phyloP scores from a whole-genome alignment of 2,797 vertebrate species.

The Eremophila alpestris region DNA sequence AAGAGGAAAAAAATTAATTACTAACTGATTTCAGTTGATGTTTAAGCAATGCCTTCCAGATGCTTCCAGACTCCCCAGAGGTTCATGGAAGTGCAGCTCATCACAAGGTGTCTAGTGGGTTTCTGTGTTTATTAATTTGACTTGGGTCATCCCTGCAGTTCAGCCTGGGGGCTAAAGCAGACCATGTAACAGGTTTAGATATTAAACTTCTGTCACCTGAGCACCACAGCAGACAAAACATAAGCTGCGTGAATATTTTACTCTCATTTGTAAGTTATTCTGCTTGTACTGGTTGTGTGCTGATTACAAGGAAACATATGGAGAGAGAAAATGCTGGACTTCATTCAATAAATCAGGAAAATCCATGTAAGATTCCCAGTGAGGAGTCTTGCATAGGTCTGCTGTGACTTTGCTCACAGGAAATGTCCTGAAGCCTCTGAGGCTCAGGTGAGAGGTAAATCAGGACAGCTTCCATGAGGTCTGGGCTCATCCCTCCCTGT shows the following conservation, averaged over 20 bases:
- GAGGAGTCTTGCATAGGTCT: neutral
- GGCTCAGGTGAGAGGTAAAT: neutral
- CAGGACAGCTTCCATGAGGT: neutral
- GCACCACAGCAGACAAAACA: neutral
- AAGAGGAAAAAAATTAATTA: neutral
- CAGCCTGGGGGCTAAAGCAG: neutral
- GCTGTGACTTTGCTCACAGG: neutral
- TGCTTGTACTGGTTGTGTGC: neutral
- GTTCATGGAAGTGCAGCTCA: neutral
- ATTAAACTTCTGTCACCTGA: neutral
- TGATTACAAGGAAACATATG: neutral
- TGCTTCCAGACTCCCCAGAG: neutral
- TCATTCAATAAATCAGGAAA: neutral
- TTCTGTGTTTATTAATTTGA: constrained; percentile 18
- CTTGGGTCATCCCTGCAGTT: neutral
- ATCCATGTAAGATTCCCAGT: neutral
- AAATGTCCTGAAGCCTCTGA: neutral
- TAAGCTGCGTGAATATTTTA: neutral
- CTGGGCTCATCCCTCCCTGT: neutral
- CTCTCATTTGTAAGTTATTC: neutral
- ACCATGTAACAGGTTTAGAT: neutral
- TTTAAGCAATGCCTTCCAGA: neutral
- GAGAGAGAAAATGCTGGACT: neutral
- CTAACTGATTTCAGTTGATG: neutral
- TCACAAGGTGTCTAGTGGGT: neutral